Conservation (phyloP, 2,113 vertebrate species). For the Heterocephalus glaber region DNA sequence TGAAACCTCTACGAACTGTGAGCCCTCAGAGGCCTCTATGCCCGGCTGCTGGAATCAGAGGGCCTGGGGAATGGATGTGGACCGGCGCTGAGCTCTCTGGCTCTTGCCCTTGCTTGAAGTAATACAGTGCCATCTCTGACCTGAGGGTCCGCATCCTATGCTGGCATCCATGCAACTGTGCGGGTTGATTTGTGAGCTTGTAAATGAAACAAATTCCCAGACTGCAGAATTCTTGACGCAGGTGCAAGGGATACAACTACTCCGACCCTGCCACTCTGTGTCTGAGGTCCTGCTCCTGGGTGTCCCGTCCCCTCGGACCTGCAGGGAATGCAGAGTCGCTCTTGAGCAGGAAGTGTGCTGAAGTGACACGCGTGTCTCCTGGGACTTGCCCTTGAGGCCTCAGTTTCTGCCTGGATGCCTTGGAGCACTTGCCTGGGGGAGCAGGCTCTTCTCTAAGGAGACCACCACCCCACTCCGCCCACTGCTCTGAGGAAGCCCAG, state of each 20-base stretch:
- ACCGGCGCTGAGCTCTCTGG: not conserved
- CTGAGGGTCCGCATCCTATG: not conserved
- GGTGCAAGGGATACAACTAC: not conserved
- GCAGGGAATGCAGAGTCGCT: not conserved
- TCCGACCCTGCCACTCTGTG: not conserved
- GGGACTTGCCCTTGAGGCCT: no score
- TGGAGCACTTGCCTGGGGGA: not conserved
- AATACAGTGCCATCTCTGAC: not conserved
- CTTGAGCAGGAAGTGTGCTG: not conserved
- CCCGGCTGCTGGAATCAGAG: not conserved
- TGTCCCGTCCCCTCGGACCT: no score
- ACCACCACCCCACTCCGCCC: not conserved
- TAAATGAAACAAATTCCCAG: not conserved
- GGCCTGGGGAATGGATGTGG: not conserved
- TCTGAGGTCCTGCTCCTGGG: not conserved
- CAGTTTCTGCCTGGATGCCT: not conserved
- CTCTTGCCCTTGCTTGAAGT: not conserved
- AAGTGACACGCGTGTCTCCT: not conserved
- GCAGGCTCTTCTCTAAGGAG: not conserved
- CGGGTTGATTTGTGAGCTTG: not conserved
- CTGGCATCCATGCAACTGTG: not conserved
- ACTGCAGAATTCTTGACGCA: not conserved
- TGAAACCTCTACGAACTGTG: no score
- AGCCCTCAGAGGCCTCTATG: not conserved
- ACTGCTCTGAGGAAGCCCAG: not conserved